Evolutionary conservation across 2,113 vertebrate genomes (phyloP), one percentile per base, ranked within the genome.

Genomic region (Nothobranchius kuhntae): DNA sequence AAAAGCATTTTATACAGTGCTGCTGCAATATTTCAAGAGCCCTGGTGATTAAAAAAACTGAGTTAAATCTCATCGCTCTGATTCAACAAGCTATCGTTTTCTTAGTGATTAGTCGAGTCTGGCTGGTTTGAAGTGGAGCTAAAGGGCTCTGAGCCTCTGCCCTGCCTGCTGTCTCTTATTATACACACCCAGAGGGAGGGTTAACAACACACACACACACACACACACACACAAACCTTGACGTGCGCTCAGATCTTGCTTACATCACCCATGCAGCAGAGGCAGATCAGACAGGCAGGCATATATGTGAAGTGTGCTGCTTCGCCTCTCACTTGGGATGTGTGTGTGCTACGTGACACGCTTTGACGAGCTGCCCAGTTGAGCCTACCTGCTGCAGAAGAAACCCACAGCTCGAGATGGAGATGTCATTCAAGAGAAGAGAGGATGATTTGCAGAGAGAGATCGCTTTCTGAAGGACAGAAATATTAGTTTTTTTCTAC

Each of bases 151-250:
- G 56, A 80, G 74, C 76, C 57, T 89, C 88, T 86, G 82, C 84
- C 67, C 74, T 84, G 88, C 88, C 89, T 89, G 86, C 87, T 92
- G 89, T 74, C 86, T 90, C 87, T 89, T 81, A 85, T 90, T 91
- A 90, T 84, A 78, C 75, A 73, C 87, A 84, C 68, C 62, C 80
- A 62, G 82, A 79, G 80, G 85, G 82, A 86, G 89, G 88, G 87
- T 79, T 79, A 14, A 2, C 75, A 67, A 80, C 82, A 59, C 64
- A 47, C 54, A 56, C 65, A 53, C 59, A 35, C 77, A 21, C 69
- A 63, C 72, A 47, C 84, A 53, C 76, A 61, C 61, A 59, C 70
- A 42, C 78, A 77, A 72, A 81, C 85, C 65, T 63, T 50, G 46
- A 58, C 71, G 65, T 76, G 69, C 67, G 11, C 79, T 80, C 67